These are phyloP conservation scores for Ursus arctos DNA, from an alignment of 2,113 vertebrate species.

Conservation along the genomic window DNA sequence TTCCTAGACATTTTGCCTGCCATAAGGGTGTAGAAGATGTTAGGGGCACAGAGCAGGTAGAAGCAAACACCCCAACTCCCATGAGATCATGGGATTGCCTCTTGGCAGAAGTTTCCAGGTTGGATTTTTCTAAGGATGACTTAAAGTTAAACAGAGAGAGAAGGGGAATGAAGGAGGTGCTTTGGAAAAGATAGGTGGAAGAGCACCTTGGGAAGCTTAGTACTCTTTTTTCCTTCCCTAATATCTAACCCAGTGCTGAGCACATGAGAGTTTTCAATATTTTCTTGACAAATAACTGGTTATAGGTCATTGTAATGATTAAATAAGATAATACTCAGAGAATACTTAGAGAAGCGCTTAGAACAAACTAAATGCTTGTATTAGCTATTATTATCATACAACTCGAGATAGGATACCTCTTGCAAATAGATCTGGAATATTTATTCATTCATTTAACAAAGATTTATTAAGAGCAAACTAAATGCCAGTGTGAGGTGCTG, in stretches of 20 bases:
- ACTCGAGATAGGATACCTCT: background rate
- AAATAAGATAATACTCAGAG: slow-evolving; percentile 16
- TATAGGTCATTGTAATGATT: slow-evolving; percentile 11
- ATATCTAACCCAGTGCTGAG: background rate
- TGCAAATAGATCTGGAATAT: background rate
- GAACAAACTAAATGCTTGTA: slow-evolving; percentile 15
- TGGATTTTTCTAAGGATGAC: slow-evolving; percentile 8
- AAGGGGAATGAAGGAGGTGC: background rate
- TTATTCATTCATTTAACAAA: background rate
- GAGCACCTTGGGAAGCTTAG: background rate
- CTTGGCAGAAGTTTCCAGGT: background rate
- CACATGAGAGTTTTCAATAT: background rate
- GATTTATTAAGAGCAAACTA: background rate
- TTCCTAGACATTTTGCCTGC: background rate
- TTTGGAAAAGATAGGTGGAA: background rate
- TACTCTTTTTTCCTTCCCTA: background rate
- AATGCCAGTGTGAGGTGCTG: background rate
- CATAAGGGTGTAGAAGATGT: background rate
- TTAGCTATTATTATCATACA: background rate
- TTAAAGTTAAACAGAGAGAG: background rate
- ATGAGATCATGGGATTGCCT: background rate
- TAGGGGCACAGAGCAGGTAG: background rate
- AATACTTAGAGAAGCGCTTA: background rate
- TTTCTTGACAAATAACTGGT: slow-evolving; percentile 15
- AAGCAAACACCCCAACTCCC: background rate